Percentiles rank a stretch among this genome's conserved stretches.
Evolutionary conservation across 1,140 invertebrate genomes (phyloP).

Genomic region (Drosophila littoralis): DNA sequence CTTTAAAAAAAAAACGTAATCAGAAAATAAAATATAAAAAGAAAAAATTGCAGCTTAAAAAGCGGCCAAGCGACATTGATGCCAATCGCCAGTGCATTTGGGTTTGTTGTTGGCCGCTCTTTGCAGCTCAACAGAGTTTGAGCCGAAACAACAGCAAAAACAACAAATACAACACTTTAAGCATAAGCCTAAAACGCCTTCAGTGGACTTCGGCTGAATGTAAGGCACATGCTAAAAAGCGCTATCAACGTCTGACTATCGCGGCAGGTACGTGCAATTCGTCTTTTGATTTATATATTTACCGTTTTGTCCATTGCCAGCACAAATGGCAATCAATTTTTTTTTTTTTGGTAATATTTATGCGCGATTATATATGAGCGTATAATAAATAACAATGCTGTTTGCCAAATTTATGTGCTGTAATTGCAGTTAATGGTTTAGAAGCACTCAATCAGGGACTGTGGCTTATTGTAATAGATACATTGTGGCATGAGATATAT

Average conservation of each 20-base stretch:
- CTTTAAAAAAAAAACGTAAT: conserved; percentile 32
- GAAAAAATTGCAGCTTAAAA: conserved; percentile 53
- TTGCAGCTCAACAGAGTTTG: conserved; percentile 56
- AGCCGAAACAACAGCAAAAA: conserved; percentile 1
- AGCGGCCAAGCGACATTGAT: conserved; percentile 80
- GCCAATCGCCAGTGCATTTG: conserved; percentile 68
- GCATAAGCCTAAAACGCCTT: conserved; percentile 70
- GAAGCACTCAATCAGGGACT: background rate
- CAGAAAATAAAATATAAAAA: conserved; percentile 43
- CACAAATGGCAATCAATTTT: conserved; percentile 54
- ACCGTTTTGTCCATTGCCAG: conserved; percentile 33
- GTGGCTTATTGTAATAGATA: background rate
- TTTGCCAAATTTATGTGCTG: conserved; percentile 19
- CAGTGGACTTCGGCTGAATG: conserved; percentile 56
- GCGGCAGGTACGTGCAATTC: conserved; percentile 68
- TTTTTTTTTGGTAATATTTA: conserved; percentile 21
- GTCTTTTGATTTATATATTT: conserved; percentile 68
- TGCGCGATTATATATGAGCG: conserved; percentile 14
- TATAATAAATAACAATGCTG: conserved; percentile 33
- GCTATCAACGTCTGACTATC: conserved; percentile 64
- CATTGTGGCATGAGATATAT: background rate
- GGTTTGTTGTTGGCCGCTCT: conserved; percentile 43
- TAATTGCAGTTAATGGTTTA: conserved; percentile 14
- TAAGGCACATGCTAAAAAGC: conserved; percentile 59
- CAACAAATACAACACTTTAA: conserved; percentile 21